Base-by-base conservation (phyloP, 1,140 invertebrate genomes). In the Rhizoglyphus robini region DNA sequence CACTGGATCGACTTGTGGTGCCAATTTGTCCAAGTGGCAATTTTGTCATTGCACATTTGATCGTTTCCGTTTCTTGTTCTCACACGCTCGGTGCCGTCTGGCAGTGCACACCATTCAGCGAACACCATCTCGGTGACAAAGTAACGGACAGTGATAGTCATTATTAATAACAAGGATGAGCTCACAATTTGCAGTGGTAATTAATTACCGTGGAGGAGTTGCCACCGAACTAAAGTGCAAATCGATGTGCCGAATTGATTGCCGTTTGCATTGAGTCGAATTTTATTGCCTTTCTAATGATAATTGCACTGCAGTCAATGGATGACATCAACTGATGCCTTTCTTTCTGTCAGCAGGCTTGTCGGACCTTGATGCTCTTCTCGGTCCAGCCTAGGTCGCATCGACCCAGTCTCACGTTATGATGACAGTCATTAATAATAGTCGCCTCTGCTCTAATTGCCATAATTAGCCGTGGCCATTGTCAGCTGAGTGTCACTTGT, bases 181-280 rank as follows among this genome's bases (percentile, higher is more conserved):
- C 51, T 32, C 20, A 54, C 31, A 54, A 54, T 32, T 54, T 27
- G 23, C 23, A 25, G 8, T 32, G 51, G 51, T 54, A 54, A 54
- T 54, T 54, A 54, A 54, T 54, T 54, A 54, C 51, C 20, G 8
- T 15, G 20, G 23, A 23, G 51, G 8, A 23, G 51, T 8, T 32
- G 51, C 8, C 8, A 41, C 15, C 8, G 8, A 20, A 32, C 8
- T 11, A 54, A 54, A 54, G 51, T 54, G 20, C 51, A 20, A 54
- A 54, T 54, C 51, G 51, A 54, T 54, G 51, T 54, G 51, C 8
- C 51, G 8, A 54, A 54, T 54, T 54, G 51, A 54, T 54, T 54
- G 51, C 51, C 20, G 41, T 23, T 15, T 23, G 15, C 15, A 46
- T 46, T 46, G 41, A 46, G 23, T 46, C 41, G 41, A 46, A 46